Percentiles rank a stretch among this genome's conserved stretches.
Evolutionary conservation across 2,113 vertebrate species (phyloP).

Genomic region (Lagenorhynchus albirostris): DNA sequence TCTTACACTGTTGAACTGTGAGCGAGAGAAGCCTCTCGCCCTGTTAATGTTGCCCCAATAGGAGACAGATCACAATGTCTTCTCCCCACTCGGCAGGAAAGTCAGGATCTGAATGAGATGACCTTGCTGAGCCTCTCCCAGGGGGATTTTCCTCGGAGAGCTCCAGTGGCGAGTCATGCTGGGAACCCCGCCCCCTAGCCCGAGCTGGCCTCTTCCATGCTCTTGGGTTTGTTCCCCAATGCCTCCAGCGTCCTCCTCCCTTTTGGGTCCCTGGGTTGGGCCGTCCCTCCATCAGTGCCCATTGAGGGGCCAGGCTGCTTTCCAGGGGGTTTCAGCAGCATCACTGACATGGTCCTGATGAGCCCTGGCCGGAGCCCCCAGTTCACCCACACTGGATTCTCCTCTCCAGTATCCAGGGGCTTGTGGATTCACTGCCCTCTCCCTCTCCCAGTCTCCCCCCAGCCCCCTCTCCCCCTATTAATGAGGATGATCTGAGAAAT

Average conservation of each 20-base stretch:
- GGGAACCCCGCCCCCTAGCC: background rate
- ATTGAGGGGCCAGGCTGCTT: background rate
- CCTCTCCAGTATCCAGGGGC: background rate
- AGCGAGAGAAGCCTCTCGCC: background rate
- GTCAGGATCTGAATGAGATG: background rate
- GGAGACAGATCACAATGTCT: background rate
- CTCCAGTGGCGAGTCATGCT: background rate
- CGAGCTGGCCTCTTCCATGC: background rate
- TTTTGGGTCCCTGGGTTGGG: no score
- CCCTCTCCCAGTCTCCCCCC: no score
- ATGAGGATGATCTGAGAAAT: background rate
- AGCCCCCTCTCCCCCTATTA: background rate
- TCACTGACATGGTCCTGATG: background rate
- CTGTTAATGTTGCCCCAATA: background rate
- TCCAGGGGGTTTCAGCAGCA: no score
- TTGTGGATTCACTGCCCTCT: background rate
- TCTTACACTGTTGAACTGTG: conserved; percentile 46
- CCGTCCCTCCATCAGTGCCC: background rate
- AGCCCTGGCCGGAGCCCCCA: background rate
- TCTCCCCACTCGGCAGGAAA: background rate
- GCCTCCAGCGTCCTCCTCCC: background rate
- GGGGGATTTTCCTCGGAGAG: background rate
- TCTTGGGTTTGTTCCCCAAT: background rate
- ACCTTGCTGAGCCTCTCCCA: background rate
- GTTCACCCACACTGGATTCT: background rate